Evolutionary conservation across 2,888 invertebrate species (phyloP).

Genomic region (Neoscelio sp.): DNA sequence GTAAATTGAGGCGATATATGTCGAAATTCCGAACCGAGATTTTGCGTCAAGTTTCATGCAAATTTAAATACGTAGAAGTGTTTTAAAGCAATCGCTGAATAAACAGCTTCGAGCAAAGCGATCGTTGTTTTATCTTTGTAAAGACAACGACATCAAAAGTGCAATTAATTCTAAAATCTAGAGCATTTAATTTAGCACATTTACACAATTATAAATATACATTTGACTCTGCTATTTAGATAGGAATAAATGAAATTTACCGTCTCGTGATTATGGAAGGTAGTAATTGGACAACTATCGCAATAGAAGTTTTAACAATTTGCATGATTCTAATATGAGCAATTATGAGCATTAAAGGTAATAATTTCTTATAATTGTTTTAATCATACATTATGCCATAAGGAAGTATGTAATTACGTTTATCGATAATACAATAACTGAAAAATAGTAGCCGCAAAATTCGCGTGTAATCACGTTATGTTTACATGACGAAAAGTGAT

Average conservation of each 20-base stretch:
- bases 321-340: conserved; percentile 15
- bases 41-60: conserved; percentile 7
- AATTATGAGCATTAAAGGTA: conserved; percentile 40
- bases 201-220: too few relatives aligned
- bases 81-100: not conserved
- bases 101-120: not conserved
- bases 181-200: conserved; percentile 15
- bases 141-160: not conserved
- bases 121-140: not conserved
- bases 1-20: conserved; percentile 1
- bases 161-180: conserved; percentile 9
- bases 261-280: conserved; percentile 2
- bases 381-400: conserved; percentile 33
- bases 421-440: conserved; percentile 28
- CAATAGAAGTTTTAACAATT: conserved; percentile 4
- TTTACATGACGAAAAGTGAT: conserved; percentile 54
- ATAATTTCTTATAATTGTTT: conserved; percentile 42
- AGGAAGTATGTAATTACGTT: conserved; percentile 37
- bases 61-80: conserved; percentile 21
- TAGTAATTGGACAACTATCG: conserved; percentile 23
- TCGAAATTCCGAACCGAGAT: conserved; percentile 3
- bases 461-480: conserved; percentile 49
- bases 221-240: conserved; percentile 4
- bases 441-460: conserved; percentile 39
- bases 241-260: not conserved